Percentiles rank a stretch among this genome's conserved stretches.
Evolutionary conservation across 2,113 vertebrate species (phyloP).

Genomic region (Rhinoderma darwinii): DNA sequence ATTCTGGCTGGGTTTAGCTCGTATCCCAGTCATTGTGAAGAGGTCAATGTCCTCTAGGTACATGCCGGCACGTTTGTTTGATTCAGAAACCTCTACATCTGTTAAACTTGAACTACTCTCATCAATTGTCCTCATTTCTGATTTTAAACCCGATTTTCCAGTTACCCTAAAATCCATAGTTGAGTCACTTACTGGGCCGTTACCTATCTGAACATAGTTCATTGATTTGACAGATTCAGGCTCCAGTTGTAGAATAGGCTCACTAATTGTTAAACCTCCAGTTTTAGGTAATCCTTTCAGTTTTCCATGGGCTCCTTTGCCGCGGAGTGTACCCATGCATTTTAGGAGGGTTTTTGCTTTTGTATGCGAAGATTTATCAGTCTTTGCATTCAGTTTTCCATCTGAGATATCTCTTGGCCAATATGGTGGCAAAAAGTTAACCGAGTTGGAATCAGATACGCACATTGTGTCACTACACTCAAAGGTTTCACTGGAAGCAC

Average conservation of each 20-base stretch:
- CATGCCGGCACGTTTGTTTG: conserved; percentile 88
- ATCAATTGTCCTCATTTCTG: conserved; percentile 74
- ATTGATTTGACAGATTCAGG: conserved; percentile 81
- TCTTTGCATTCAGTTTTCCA: conserved; percentile 78
- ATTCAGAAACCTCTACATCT: conserved; percentile 80
- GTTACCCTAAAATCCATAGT: conserved; percentile 62
- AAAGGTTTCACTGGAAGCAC: conserved; percentile 73
- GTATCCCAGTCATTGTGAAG: conserved; percentile 72
- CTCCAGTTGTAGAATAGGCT: conserved; percentile 84
- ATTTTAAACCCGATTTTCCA: conserved; percentile 67
- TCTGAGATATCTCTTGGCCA: conserved; percentile 71
- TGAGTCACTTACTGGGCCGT: conserved; percentile 73
- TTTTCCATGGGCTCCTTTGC: conserved; percentile 80
- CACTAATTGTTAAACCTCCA: conserved; percentile 82
- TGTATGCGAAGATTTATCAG: conserved; percentile 79
- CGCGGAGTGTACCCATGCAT: conserved; percentile 88
- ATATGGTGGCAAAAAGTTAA: conserved; percentile 68
- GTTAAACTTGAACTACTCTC: conserved; percentile 82
- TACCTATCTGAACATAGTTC: conserved; percentile 79
- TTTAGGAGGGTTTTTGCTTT: conserved; percentile 90
- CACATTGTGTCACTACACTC: conserved; percentile 76
- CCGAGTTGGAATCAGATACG: conserved; percentile 74
- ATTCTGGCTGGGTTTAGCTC: conserved; percentile 77
- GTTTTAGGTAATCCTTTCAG: conserved; percentile 73
- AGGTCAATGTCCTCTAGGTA: conserved; percentile 91